Conservation (phyloP, 2,888 invertebrate species). For the Empis livida region DNA sequence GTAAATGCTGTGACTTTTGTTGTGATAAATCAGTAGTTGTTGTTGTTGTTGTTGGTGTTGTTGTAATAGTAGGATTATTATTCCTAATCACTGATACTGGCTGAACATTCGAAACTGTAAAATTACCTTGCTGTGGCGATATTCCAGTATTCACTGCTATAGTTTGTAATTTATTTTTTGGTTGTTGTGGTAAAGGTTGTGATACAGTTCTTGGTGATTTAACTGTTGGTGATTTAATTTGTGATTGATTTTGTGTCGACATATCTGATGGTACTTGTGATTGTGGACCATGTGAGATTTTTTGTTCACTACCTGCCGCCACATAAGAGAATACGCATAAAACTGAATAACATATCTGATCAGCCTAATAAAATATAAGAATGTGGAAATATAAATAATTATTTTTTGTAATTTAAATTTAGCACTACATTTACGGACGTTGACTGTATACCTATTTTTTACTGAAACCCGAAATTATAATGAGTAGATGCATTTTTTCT, state of each 20-base stretch:
- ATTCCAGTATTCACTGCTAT: slow-evolving; percentile 26
- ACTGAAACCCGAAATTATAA: too few species aligned
- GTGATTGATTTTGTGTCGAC: slow-evolving; percentile 11
- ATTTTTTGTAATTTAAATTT: background rate
- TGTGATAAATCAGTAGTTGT: slow-evolving; percentile 10
- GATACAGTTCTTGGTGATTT: background rate
- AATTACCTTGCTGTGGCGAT: background rate
- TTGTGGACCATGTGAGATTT: background rate
- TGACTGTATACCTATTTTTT: too few species aligned
- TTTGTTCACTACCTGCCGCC: slow-evolving; percentile 56
- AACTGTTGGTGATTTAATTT: slow-evolving; percentile 7
- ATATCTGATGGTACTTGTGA: slow-evolving; percentile 11
- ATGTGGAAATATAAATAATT: slow-evolving; percentile 3
- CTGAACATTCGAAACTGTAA: background rate
- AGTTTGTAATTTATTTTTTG: slow-evolving; percentile 19
- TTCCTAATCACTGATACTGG: background rate
- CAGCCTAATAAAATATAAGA: slow-evolving; percentile 52
- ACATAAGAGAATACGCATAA: slow-evolving; percentile 98
- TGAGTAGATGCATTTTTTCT: too few species aligned
- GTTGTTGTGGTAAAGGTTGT: slow-evolving; percentile 19
- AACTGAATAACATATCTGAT: slow-evolving; percentile 98
- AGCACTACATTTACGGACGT: too few species aligned
- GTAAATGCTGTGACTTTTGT: slow-evolving; percentile 6
- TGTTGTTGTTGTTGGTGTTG: too few species aligned
- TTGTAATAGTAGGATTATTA: background rate